A percentile compares a stretch with the other conserved stretches of the same genome.
Evolutionary conservation across 2,888 invertebrate species (phyloP).

Genomic region (Lithophane semibrunnea): DNA sequence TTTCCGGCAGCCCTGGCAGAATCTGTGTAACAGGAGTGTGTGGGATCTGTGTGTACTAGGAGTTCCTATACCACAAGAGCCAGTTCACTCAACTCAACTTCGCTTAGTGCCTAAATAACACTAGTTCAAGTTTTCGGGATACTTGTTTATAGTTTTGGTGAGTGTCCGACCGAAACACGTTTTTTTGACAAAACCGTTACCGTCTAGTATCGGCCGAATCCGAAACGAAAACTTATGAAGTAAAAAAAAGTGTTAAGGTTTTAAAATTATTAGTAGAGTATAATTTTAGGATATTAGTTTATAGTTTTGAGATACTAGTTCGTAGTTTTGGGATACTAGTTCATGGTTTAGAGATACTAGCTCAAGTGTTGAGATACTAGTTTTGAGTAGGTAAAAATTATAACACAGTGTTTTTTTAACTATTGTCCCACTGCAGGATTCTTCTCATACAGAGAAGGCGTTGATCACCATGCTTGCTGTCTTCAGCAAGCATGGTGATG

Average conservation of each 20-base stretch:
- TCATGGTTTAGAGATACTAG: neutral
- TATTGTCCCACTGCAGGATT: neutral
- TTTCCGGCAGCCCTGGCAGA: no score
- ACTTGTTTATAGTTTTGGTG: no score
- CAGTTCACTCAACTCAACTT: no score
- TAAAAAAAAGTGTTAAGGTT: no score
- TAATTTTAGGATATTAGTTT: neutral
- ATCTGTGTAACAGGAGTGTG: no score
- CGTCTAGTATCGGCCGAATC: no score
- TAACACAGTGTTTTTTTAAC: neutral
- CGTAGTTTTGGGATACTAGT: neutral
- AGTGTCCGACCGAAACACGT: neutral
- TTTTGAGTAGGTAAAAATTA: neutral
- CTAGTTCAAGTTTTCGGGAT: neutral
- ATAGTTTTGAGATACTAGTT: neutral
- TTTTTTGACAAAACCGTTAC: neutral
- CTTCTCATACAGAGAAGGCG: neutral
- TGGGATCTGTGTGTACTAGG: no score
- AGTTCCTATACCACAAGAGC: neutral
- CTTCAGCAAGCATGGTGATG: no score
- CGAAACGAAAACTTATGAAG: no score
- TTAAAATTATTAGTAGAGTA: no score
- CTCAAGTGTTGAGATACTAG: neutral
- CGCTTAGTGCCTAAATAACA: neutral
- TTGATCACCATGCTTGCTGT: neutral